Conservation (phyloP, 2,888 invertebrate species). For the Theodoxus fluviatilis region DNA sequence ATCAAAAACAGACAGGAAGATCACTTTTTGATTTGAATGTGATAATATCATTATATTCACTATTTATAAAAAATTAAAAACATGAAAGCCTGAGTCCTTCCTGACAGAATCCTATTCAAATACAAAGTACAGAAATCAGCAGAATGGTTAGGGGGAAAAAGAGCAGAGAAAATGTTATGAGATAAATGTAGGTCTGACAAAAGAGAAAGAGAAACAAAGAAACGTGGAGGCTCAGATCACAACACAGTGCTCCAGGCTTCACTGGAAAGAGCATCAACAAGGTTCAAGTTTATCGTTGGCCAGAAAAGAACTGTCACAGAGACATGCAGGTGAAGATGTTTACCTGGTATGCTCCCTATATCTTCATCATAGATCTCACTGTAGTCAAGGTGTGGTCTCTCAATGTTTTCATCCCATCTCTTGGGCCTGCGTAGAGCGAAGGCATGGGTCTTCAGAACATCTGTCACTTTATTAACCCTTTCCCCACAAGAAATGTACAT, state of each 20-base stretch:
- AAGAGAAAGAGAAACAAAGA: slow-evolving; percentile 1
- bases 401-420: slow-evolving; percentile 93
- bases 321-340: neutral
- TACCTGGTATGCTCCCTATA: slow-evolving; percentile 86
- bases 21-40: neutral
- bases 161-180: neutral
- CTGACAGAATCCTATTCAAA: too few relatives aligned
- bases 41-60: too few relatives aligned
- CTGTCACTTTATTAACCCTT: neutral
- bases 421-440: slow-evolving; percentile 75
- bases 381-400: slow-evolving; percentile 94
- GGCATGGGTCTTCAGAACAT: neutral
- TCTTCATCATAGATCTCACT: slow-evolving; percentile 94
- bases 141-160: too few relatives aligned
- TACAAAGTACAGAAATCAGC: too few relatives aligned
- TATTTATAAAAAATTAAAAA: too few relatives aligned
- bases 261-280: too few relatives aligned
- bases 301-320: neutral
- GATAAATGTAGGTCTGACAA: neutral
- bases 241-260: too few relatives aligned
- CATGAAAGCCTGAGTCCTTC: too few relatives aligned
- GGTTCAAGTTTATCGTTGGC: too few relatives aligned
- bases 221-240: neutral
- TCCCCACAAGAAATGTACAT: neutral
- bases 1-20: neutral